Base-by-base conservation (phyloP, 2,888 invertebrate species). In the Temnothorax ravouxi region DNA sequence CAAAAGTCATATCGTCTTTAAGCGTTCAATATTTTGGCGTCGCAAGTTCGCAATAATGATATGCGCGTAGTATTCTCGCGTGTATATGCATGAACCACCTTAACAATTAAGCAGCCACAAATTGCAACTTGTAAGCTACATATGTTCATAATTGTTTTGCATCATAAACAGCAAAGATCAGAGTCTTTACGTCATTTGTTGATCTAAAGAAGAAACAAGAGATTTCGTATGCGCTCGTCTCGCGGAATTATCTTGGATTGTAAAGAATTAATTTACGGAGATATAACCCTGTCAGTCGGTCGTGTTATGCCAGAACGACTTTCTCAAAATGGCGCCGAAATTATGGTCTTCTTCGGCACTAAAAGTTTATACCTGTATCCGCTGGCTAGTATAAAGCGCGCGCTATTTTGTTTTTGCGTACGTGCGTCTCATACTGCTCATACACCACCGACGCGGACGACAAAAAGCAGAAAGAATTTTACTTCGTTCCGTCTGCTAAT, bases 301-400 rank as follows among this genome's bases (percentile, higher is more conserved):
- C n/a, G n/a, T 38, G 29, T 50, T 29, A 21, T 21, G n/a, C 11
- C 44, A 8, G 44, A 79, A 71, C 13, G 56, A 44, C 29, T 44
- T 56, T 71, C 29, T 13, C 50, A 64, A 76, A 64, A 76, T 34
- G 44, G 18, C 76, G 82, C 2, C 52, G n/a, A 82, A 82, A 77
- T 76, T 44, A 76, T 82, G 56, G 34, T 64, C 52, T 54, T 69
- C 66, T 3, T 59, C 74, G 18, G 62, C 34, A 71, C 83, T 83
- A 83, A 83, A 83, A 67, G 67, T 81, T 86, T 75, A 77, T 74
- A 47, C 13, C 79, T 15, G n/a, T n/a, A 79, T 67, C 54, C 64
- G 15, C 54, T 38, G 66, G 34, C 44, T 50, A 72, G 21, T 67
- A 84, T 88, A 77, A 85, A 59, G 47, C 67, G 21, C 41, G 64